phyloP scores from a whole-genome alignment of 2,113 vertebrate genomes.

The Urocolius indicus region DNA sequence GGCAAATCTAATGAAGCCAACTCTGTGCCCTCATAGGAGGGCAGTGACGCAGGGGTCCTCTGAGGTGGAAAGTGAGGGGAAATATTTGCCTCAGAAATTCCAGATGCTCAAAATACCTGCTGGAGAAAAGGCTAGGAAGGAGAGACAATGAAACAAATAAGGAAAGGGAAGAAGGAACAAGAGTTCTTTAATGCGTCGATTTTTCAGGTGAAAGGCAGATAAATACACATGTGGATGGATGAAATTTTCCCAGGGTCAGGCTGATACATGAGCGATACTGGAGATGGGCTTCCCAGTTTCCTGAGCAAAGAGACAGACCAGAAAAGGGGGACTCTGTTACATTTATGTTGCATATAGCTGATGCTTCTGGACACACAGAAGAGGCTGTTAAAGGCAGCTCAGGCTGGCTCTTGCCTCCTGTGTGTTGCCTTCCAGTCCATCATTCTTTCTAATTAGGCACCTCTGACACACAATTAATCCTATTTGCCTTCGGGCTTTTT shows the following conservation, averaged over 20 bases:
- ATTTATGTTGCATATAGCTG: not conserved
- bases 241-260: not conserved
- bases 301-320: not conserved
- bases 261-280: not conserved
- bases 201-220: not conserved
- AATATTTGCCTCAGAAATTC: not conserved
- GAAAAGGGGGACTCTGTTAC: not conserved
- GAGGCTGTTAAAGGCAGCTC: not conserved
- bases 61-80: not conserved
- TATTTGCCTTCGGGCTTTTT: constrained; percentile 73
- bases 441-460: constrained; percentile 76
- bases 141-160: not conserved
- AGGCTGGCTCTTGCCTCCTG: constrained; percentile 14
- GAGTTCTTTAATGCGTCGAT: not conserved
- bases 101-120: not conserved
- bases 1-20: not conserved
- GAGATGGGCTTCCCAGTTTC: not conserved
- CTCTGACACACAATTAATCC: constrained; percentile 75
- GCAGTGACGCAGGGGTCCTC: not conserved
- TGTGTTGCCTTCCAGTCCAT: constrained; percentile 59
- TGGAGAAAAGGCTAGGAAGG: not conserved
- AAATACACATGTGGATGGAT: not conserved
- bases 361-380: not conserved
- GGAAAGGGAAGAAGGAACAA: not conserved
- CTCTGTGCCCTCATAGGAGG: not conserved